Evolutionary conservation across 2,113 vertebrate genomes (phyloP), one percentile per base, ranked within the genome.

Genomic region (Oxyruncus cristatus): DNA sequence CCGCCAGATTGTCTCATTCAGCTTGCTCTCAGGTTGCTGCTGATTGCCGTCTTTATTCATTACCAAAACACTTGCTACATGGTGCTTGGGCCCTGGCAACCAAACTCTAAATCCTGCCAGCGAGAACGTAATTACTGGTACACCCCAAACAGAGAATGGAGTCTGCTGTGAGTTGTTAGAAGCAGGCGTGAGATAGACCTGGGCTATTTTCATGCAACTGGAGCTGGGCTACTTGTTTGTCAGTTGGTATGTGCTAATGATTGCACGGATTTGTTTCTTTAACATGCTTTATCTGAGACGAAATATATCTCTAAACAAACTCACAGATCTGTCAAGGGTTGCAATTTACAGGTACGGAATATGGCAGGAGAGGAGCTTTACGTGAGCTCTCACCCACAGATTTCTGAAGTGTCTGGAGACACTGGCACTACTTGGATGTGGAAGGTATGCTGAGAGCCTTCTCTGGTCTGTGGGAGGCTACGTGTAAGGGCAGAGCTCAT

Each of bases 1-100:
- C 90, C 52, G 94, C 95, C 96, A 97, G 97, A 97, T 97, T 97
- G 97, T 96, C 95, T 96, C 95, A 97, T 96, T 97, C 95, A 96
- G 95, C 95, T 37, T 70, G 92, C 88, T 97, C 95, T 96, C 94
- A 85, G 95, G 94, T 95, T 95, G 97, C 97, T 93, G 95, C 97
- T 97, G 93, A 97, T 96, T 97, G 95, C 95, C 92, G 91, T 96
- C 97, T 97, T 97, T 97, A 96, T 97, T 97, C 94, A 97, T 97
- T 97, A 97, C 96, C 95, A 94, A 97, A 97, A 96, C 95, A 97
- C 96, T 97, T 95, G 94, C 96, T 97, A 88, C 91, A 35, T 46
- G 86, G 93, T 41, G 94, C 96, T 93, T 59, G 95, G 96, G 95
- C 97, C 94, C 88, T 96, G 96, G 96, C 97, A 97, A 95, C 95